phyloP scores from a whole-genome alignment of 2,888 invertebrate species.

The Dyspetes luteomarginatus region DNA sequence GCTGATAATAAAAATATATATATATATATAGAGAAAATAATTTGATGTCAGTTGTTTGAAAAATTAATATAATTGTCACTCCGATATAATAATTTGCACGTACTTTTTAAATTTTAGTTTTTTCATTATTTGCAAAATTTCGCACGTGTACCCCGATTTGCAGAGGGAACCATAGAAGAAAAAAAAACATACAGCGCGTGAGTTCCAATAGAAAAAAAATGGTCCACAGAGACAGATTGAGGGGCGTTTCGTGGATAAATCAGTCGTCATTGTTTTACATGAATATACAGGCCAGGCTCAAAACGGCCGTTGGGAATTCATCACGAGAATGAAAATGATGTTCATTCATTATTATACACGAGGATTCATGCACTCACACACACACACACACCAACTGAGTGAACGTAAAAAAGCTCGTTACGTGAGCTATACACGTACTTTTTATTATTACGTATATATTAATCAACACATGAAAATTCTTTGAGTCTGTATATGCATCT shows the following conservation, averaged over 20 bases:
- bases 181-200: not conserved
- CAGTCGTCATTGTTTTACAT: conserved; percentile 79
- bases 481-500: too few relatives aligned
- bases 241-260: conserved; percentile 78
- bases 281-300: conserved; percentile 61
- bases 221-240: conserved; percentile 78
- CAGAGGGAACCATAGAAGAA: not conserved
- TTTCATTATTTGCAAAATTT: too few relatives aligned
- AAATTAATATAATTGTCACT: too few relatives aligned
- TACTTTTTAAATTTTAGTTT: too few relatives aligned
- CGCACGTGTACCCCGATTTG: too few relatives aligned
- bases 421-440: not conserved
- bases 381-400: conserved; percentile 74
- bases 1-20: too few relatives aligned
- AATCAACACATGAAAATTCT: too few relatives aligned
- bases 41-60: too few relatives aligned
- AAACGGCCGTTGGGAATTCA: conserved; percentile 79
- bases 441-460: too few relatives aligned
- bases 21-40: too few relatives aligned
- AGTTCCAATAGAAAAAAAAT: conserved; percentile 70
- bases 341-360: conserved; percentile 71
- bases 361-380: not conserved
- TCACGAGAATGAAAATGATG: conserved; percentile 72
- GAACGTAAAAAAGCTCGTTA: conserved; percentile 58
- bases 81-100: too few relatives aligned